A percentile compares a stretch with the other conserved stretches of the same genome.
Evolutionary conservation across 30 jellyfish, hydroid and myxozoan genomes (phyloP).

Genomic region (Morbakka virulenta): DNA sequence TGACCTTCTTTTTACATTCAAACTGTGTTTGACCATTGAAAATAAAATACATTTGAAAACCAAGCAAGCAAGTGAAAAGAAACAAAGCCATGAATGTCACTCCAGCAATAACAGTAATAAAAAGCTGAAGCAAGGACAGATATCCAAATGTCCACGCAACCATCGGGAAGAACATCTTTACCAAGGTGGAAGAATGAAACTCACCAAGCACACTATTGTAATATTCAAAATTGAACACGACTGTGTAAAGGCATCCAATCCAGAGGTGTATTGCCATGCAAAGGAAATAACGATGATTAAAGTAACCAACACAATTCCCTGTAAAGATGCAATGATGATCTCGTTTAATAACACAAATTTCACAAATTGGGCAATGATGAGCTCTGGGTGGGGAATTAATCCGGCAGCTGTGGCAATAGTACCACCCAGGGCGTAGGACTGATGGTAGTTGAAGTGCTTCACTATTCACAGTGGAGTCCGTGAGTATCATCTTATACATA

Average conservation of each 20-base stretch:
- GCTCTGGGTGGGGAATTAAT: constrained; percentile 93
- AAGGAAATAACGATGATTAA: constrained; percentile 79
- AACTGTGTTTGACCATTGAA: constrained; percentile 95
- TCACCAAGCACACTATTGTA: constrained; percentile 62
- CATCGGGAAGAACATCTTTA: constrained; percentile 74
- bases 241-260: constrained; percentile 72
- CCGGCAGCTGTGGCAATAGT: constrained; percentile 80
- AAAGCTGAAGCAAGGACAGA: constrained; percentile 43
- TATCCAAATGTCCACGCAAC: constrained; percentile 73
- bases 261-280: constrained; percentile 70
- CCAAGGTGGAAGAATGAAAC: constrained; percentile 13
- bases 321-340: constrained; percentile 93
- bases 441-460: constrained; percentile 68
- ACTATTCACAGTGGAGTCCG: constrained; percentile 59
- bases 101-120: constrained; percentile 64
- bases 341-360: constrained; percentile 79
- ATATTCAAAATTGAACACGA: constrained; percentile 64
- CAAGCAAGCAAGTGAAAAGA: constrained; percentile 74
- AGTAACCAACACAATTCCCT: constrained; percentile 89
- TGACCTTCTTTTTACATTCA: constrained; percentile 79
- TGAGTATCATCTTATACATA: constrained; percentile 58
- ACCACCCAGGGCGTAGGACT: constrained; percentile 80
- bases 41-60: constrained; percentile 81
- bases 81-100: constrained; percentile 71
- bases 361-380: constrained; percentile 90